These are phyloP conservation scores for Nyctereutes procyonoides DNA, from an alignment of 2,113 vertebrate genomes.

Conservation along the genomic window DNA sequence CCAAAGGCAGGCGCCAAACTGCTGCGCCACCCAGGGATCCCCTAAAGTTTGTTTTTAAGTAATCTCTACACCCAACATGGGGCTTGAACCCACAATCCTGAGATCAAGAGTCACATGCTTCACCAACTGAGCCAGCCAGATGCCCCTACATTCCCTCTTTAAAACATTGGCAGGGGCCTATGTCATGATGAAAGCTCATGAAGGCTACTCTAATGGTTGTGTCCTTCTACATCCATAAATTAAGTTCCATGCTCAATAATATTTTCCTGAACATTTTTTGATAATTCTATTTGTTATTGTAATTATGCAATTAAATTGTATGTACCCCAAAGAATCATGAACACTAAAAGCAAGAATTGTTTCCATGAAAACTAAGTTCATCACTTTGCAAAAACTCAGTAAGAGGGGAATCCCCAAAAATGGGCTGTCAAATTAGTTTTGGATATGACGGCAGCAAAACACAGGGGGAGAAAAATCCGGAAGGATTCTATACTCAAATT, in stretches of 20 bases:
- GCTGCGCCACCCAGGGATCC: no score
- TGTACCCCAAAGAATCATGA: not conserved
- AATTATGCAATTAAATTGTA: not conserved
- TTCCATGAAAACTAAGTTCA: slow-evolving; percentile 44
- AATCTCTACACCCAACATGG: not conserved
- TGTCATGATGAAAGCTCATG: not conserved
- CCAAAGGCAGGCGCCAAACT: no score
- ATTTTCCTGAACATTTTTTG: slow-evolving; percentile 44
- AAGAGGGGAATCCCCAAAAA: not conserved
- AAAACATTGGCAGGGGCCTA: not conserved
- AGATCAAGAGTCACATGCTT: not conserved
- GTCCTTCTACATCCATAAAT: not conserved
- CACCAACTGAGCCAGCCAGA: not conserved
- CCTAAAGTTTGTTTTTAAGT: not conserved
- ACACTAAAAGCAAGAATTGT: not conserved
- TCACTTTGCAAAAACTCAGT: not conserved
- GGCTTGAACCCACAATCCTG: not conserved
- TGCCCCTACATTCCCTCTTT: not conserved
- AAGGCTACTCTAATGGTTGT: not conserved
- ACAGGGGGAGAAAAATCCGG: not conserved
- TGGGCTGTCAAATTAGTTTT: slow-evolving; percentile 28
- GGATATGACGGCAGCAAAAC: not conserved
- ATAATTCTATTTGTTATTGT: slow-evolving; percentile 1
- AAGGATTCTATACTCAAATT: slow-evolving; percentile 5
- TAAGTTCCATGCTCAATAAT: not conserved